phyloP scores from a whole-genome alignment of 2,797 vertebrate species.

The Scolopax rusticola region DNA sequence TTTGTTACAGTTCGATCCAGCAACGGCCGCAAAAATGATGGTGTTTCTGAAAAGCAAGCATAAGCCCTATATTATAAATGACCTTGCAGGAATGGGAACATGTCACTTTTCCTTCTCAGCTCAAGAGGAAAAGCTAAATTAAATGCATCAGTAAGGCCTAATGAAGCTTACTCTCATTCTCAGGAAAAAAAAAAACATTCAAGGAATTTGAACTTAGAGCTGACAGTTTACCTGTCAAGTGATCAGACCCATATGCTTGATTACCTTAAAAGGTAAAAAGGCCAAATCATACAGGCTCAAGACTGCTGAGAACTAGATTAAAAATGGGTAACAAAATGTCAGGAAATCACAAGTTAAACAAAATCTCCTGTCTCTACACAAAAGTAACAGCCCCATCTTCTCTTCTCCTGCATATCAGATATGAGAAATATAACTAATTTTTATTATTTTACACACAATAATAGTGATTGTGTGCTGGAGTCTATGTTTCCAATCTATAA shows the following conservation, averaged over 20 bases:
- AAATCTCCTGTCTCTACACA: background rate
- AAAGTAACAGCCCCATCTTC: background rate
- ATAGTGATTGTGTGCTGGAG: background rate
- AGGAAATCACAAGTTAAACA: background rate
- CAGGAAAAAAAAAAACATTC: background rate
- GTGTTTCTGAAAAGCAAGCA: conserved; percentile 86
- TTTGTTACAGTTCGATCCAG: conserved; percentile 91
- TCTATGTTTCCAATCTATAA: background rate
- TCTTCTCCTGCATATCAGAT: background rate
- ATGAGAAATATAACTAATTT: background rate
- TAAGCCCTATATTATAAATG: background rate
- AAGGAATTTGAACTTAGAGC: background rate
- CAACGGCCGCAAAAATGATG: conserved; percentile 91
- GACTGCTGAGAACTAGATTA: background rate
- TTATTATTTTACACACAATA: background rate
- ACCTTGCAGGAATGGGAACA: background rate
- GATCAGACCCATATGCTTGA: background rate
- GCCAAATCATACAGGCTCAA: background rate
- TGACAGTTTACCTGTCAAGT: background rate
- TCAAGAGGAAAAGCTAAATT: conserved; percentile 23
- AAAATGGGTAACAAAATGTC: background rate
- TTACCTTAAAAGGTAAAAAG: background rate
- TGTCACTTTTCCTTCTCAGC: background rate
- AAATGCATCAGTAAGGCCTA: conserved; percentile 14
- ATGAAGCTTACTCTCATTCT: background rate